phyloP scores from a whole-genome alignment of 2,797 vertebrate genomes.

The Vultur gryphus region DNA sequence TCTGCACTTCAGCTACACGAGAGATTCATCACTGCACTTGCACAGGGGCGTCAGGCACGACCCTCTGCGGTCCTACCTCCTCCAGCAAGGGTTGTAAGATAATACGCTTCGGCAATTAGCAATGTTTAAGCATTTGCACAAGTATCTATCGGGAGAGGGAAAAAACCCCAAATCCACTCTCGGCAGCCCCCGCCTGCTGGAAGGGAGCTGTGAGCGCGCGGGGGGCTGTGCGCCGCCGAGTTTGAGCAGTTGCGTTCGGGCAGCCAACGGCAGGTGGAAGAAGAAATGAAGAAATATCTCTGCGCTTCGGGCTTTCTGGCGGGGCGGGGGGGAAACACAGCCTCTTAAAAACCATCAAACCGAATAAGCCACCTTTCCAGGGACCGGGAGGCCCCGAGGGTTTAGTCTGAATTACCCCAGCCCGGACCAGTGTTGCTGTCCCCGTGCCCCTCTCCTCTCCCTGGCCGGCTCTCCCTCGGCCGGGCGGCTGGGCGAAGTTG shows the following conservation, averaged over 20 bases:
- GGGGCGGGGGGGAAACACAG: neutral
- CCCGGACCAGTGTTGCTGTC: slow-evolving; percentile 55
- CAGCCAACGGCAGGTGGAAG: slow-evolving; percentile 74
- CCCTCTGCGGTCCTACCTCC: slow-evolving; percentile 72
- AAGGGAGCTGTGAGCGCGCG: neutral
- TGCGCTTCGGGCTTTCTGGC: slow-evolving; percentile 54
- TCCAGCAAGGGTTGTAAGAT: slow-evolving; percentile 55
- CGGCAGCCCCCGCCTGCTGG: neutral
- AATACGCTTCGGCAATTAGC: slow-evolving; percentile 60
- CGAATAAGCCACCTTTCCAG: slow-evolving; percentile 46
- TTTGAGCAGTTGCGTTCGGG: slow-evolving; percentile 48
- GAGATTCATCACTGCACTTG: slow-evolving; percentile 78
- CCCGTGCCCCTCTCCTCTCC: slow-evolving; percentile 51
- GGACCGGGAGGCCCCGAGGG: slow-evolving; percentile 8
- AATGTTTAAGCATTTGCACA: slow-evolving; percentile 26
- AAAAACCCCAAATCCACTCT: neutral
- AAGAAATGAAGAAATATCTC: slow-evolving; percentile 58
- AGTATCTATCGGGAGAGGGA: neutral
- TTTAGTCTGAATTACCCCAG: slow-evolving; percentile 59
- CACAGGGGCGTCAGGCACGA: slow-evolving; percentile 57
- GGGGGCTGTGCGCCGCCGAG: slow-evolving; percentile 4
- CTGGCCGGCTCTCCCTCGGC: neutral
- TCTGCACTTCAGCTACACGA: slow-evolving; percentile 86
- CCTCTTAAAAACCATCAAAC: slow-evolving; percentile 49
- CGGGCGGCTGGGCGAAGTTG: slow-evolving; percentile 74